Evolutionary conservation across 2,113 vertebrate genomes (phyloP).

Genomic region (Tyrannus savana): DNA sequence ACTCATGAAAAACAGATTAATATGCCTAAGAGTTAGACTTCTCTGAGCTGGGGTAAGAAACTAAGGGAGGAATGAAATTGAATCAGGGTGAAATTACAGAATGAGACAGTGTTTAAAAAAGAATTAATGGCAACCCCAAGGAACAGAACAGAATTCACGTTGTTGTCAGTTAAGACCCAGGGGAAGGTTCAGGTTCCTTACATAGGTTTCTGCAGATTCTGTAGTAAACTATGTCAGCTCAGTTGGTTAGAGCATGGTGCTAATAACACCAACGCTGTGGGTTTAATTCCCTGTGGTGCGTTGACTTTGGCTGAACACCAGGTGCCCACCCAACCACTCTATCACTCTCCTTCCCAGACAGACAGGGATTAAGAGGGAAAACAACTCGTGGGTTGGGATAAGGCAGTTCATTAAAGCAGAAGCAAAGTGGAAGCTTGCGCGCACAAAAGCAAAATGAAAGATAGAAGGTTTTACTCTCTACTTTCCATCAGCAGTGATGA

Average conservation of each 20-base stretch:
- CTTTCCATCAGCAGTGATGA: too few relatives aligned
- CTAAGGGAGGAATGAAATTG: neutral
- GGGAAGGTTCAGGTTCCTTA: neutral
- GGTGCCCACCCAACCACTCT: too few relatives aligned
- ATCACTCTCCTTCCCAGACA: too few relatives aligned
- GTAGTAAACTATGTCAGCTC: neutral
- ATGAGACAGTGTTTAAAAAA: neutral
- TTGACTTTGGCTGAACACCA: too few relatives aligned
- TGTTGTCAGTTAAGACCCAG: neutral
- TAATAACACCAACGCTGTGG: neutral
- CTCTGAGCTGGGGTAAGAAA: neutral
- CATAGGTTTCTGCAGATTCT: neutral
- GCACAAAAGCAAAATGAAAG: too few relatives aligned
- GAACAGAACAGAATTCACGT: accelerated
- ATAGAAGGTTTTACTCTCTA: too few relatives aligned
- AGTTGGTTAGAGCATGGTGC: neutral
- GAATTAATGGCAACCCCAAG: accelerated
- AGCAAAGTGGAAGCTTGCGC: too few relatives aligned
- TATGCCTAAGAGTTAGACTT: neutral
- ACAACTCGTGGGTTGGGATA: too few relatives aligned
- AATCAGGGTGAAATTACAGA: neutral
- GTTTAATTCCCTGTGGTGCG: neutral
- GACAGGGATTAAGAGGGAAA: too few relatives aligned
- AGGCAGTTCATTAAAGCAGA: too few relatives aligned
- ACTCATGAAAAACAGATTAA: neutral